Evolutionary conservation across 2,888 invertebrate species (phyloP), one percentile per base, ranked within the genome.

Genomic region (Platycheirus albimanus): DNA sequence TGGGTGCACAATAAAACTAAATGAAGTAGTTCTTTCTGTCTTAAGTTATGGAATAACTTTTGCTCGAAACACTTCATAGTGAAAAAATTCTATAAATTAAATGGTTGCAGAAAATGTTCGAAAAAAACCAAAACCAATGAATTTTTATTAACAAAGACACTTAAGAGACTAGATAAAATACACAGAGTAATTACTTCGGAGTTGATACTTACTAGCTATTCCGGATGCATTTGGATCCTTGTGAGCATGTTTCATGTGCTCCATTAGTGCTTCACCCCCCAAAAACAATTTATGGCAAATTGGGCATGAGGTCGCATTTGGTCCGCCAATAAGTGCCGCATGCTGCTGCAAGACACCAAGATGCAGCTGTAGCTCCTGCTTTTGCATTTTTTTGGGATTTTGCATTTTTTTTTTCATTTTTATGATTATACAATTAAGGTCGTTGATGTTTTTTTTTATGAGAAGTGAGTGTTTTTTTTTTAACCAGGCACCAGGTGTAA

Each of bases 311-410:
- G 97, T 96, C 85, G 97, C 96, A 89, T 96, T 96, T 86, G 97
- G 97, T 88, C 97, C 97, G 88, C 97, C 97, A 90, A 95, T 95
- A 90, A 97, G 94, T 89, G 97, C 97, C 87, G 96, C 96, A 93
- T 97, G 97, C 95, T 97, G 97, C 95, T 97, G 96, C 94, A 96
- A 95, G 93, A 96, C 96, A 95, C 96, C 96, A 93, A 95, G 94
- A 94, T 96, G 96, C 93, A 95, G 94, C 94, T 96, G 96, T 94
- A 96, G 95, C 94, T 95, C 95, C 95, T 94, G 92, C 90, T 72
- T 84, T 84, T 83, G 92, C 90, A 79, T 80, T 79, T 83, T n/a
- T 85, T 85, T 63, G 74, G 49, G 38, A n/a, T 64, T 66, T 38
- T 63, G 69, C 74, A 70, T 80, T 75, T 69, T 66, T 64, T 51